These are phyloP conservation scores for Myrmecophaga tridactyla DNA, from an alignment of 2,113 vertebrate genomes.

Conservation along the genomic window DNA sequence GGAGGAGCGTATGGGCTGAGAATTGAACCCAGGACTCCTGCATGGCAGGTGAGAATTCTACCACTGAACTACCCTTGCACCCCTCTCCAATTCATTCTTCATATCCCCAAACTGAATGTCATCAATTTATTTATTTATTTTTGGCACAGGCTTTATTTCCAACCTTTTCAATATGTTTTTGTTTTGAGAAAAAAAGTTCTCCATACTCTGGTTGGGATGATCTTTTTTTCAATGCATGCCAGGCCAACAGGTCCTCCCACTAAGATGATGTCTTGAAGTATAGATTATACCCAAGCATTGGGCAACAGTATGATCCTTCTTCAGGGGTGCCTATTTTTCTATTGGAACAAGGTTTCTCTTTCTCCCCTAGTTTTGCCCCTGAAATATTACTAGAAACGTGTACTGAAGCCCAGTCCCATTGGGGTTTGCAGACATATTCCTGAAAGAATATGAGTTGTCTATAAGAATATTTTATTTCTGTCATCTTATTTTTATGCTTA, in stretches of 20 bases:
- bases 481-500: background rate
- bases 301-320: background rate
- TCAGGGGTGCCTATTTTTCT: background rate
- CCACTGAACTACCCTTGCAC: too few species aligned
- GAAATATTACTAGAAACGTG: background rate
- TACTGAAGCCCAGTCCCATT: background rate
- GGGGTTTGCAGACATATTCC: background rate
- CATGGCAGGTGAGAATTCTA: too few species aligned
- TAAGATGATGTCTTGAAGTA: background rate
- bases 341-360: background rate
- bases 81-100: slow-evolving; percentile 25
- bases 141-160: background rate
- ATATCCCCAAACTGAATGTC: background rate
- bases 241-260: background rate
- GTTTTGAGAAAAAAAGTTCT: background rate
- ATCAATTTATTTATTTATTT: background rate
- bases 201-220: background rate
- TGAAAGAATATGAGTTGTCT: background rate
- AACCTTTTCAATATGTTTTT: background rate
- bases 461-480: slow-evolving; percentile 18
- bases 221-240: background rate
- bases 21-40: too few species aligned
- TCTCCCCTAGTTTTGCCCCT: background rate
- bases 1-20: too few species aligned
- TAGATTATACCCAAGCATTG: background rate